phyloP scores from a whole-genome alignment of 2,888 invertebrate genomes.

The Brenthis ino region DNA sequence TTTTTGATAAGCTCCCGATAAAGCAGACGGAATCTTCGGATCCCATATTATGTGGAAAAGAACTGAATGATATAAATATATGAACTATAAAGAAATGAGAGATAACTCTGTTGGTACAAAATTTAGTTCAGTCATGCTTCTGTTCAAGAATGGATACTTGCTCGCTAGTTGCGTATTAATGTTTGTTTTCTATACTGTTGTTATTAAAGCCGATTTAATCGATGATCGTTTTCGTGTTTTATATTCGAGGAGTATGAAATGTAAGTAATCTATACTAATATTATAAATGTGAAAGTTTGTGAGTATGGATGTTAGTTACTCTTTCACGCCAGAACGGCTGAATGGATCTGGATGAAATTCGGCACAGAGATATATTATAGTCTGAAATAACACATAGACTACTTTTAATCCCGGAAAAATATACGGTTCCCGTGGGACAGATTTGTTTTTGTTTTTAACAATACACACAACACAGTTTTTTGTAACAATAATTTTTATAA shows the following conservation, averaged over 20 bases:
- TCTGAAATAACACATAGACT: too few relatives aligned
- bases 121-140: conserved; percentile 16
- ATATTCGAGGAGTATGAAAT: conserved; percentile 24
- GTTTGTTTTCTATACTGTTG: conserved; percentile 4
- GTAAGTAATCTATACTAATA: conserved; percentile 5
- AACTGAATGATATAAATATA: background rate
- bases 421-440: too few relatives aligned
- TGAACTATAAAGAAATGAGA: too few relatives aligned
- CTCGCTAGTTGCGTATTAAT: background rate
- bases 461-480: too few relatives aligned
- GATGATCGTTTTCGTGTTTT: conserved; percentile 19
- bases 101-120: background rate
- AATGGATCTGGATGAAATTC: too few relatives aligned
- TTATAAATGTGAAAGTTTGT: too few relatives aligned
- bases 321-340: too few relatives aligned
- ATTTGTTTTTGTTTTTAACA: too few relatives aligned
- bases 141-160: conserved; percentile 3
- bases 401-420: too few relatives aligned
- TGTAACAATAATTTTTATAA: background rate
- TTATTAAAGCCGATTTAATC: conserved; percentile 7
- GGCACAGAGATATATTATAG: too few relatives aligned
- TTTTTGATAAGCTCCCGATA: too few relatives aligned
- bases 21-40: background rate
- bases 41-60: background rate
- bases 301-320: too few relatives aligned